These are phyloP conservation scores for Apus apus DNA, from an alignment of 2,113 vertebrate species.

Conservation along the genomic window DNA sequence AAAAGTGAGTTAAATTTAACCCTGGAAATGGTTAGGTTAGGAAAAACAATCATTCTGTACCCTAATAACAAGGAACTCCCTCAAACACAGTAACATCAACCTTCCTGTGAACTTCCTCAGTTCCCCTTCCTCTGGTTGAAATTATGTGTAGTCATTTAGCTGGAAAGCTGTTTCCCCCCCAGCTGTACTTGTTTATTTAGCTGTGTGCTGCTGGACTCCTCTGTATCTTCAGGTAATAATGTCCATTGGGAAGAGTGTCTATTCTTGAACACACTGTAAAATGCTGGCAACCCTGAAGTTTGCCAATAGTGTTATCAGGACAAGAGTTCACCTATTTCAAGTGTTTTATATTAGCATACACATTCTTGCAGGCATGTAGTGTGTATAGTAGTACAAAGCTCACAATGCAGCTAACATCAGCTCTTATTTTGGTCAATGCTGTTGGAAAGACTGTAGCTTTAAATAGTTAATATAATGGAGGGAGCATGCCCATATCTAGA, in stretches of 20 bases:
- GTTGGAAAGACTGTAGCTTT: not conserved
- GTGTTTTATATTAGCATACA: not conserved
- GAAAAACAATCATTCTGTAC: not conserved
- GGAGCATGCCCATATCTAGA: not conserved
- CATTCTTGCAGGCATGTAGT: not conserved
- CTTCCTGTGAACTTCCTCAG: not conserved
- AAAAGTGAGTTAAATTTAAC: not conserved
- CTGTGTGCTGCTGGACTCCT: not conserved
- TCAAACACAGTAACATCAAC: not conserved
- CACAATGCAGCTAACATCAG: not conserved
- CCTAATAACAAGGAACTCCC: not conserved
- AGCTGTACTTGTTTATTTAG: not conserved
- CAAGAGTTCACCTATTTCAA: not conserved
- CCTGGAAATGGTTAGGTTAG: not conserved
- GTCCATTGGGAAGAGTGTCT: not conserved
- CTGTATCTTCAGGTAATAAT: not conserved
- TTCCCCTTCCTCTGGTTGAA: not conserved
- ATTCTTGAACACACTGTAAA: accelerated
- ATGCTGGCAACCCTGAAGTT: not conserved
- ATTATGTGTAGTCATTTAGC: not conserved
- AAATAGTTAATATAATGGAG: not conserved
- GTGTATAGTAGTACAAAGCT: not conserved
- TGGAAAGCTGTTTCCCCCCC: not conserved
- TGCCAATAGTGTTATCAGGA: not conserved
- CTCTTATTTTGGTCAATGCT: not conserved